A percentile compares a stretch with the other conserved stretches of the same genome.
phyloP scores from a whole-genome alignment of 2,888 invertebrate species.

The Kuschelorhynchus macadamiae region DNA sequence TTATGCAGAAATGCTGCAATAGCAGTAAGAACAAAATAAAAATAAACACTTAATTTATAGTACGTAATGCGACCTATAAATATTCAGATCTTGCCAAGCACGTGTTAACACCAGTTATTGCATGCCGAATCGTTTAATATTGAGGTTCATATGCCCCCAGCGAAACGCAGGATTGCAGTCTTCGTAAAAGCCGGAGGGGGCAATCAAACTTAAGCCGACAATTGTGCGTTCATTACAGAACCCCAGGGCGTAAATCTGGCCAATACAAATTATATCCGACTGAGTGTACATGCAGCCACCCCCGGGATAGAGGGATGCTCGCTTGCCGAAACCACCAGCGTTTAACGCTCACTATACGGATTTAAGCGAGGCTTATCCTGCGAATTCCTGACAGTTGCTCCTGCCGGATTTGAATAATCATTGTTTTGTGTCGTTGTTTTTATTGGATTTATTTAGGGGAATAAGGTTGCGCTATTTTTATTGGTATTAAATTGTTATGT shows the following conservation, averaged over 20 bases:
- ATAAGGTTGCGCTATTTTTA: conserved; percentile 13
- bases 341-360: conserved; percentile 56
- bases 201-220: conserved; percentile 70
- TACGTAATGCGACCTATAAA: too few relatives aligned
- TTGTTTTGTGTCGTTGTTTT: conserved; percentile 59
- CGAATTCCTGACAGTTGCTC: conserved; percentile 63
- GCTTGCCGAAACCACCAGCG: conserved; percentile 56
- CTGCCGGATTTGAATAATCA: conserved; percentile 63
- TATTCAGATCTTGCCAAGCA: conserved; percentile 7
- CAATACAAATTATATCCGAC: conserved; percentile 70
- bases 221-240: conserved; percentile 70
- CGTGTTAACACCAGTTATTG: conserved; percentile 45
- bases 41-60: too few relatives aligned
- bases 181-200: conserved; percentile 60
- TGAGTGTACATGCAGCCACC: conserved; percentile 49
- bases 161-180: conserved; percentile 33
- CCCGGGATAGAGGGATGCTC: conserved; percentile 32
- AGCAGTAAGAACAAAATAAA: too few relatives aligned
- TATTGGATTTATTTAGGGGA: conserved; percentile 55
- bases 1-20: too few relatives aligned
- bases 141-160: conserved; percentile 16
- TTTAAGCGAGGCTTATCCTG: conserved; percentile 58
- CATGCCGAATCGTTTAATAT: conserved; percentile 43
- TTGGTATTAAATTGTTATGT: too few relatives aligned
- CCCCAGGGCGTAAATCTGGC: conserved; percentile 69